Conservation (phyloP, 2,888 invertebrate genomes). For the Koerneria pararmatus region DNA sequence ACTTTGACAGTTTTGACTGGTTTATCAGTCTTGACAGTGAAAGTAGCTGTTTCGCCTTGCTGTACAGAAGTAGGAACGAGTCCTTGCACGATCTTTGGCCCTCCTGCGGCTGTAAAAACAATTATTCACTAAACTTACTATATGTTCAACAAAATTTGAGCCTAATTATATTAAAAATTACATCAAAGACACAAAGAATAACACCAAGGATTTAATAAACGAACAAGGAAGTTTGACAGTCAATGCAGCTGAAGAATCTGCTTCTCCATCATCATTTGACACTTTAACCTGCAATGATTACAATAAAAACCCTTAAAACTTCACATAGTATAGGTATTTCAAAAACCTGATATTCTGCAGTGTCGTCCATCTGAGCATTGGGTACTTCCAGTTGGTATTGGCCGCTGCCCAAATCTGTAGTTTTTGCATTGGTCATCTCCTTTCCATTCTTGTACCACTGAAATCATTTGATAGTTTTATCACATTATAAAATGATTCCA, state of each 20-base stretch:
- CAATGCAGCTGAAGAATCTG: conserved; percentile 49
- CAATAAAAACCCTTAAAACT: too few relatives aligned
- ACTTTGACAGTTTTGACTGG: conserved; percentile 68
- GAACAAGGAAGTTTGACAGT: conserved; percentile 38
- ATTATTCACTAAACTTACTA: too few relatives aligned
- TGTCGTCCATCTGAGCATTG: conserved; percentile 45
- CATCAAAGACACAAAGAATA: too few relatives aligned
- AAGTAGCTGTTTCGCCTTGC: conserved; percentile 77
- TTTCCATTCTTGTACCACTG: conserved; percentile 64
- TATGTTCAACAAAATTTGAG: too few relatives aligned
- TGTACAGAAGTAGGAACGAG: conserved; percentile 70
- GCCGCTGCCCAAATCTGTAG: conserved; percentile 50
- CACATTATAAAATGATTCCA: too few relatives aligned
- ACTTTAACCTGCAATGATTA: conserved; percentile 21
- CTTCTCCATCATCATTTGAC: conserved; percentile 57
- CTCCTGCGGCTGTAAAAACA: conserved; percentile 25
- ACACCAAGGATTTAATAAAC: too few relatives aligned
- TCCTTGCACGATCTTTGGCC: conserved; percentile 69
- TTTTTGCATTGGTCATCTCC: conserved; percentile 54
- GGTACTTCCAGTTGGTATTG: conserved; percentile 47
- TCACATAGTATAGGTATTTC: too few relatives aligned
- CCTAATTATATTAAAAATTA: too few relatives aligned
- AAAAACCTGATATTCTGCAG: conserved; percentile 55
- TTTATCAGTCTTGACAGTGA: conserved; percentile 68
- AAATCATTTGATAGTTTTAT: conserved; percentile 77